Base-by-base conservation (phyloP, 2,888 invertebrate species). In the Punctoribates punctum region DNA sequence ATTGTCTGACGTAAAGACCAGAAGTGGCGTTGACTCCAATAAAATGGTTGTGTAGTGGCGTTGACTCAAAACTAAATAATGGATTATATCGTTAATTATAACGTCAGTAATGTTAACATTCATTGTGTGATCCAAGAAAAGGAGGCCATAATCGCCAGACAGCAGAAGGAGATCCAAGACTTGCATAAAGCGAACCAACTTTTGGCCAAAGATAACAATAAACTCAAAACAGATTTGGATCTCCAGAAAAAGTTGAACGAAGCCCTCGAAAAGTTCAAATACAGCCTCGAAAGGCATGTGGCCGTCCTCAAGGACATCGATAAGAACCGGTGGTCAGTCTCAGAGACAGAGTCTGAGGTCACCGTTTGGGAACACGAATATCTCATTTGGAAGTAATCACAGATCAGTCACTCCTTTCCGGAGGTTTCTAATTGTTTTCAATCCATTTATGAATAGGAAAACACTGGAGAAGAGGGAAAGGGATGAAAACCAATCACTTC, bases 21-120 rank as follows among this genome's bases (percentile, higher is more conserved):
- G 17, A 23, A 70, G 70, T 70, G 70, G 46, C 70, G 46, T 70
- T 13, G 60, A 48, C 48, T 48, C 70, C 17, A 38, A 13, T 23
- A 20, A 42, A 38, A 70, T 65, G 65, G 25, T 27, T 29, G 15
- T 17, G 65, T 17, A 65, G 65, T 65, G 65, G 65, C 65, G 65
- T 65, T 65, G 34, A 34, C n/a, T 42, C n/a, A 23, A 38, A 38
- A 23, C 23, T 23, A 25, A 11, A 70, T 20, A 42, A 70, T 70
- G 70, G 70, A 67, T 70, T 70, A 70, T 70, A 70, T 70, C 46
- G 70, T 70, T 9, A 70, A 70, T 42, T 70, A 70, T 42, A 70
- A 38, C 13, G 62, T 62, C 15, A 62, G 27, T 62, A 70, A 70
- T 42, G 20, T 42, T 70, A 70, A 70, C 46, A 70, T 70, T 42